Percentiles rank a stretch among this genome's conserved stretches.
phyloP scores from a whole-genome alignment of 2,113 vertebrate genomes.

The Mustela lutreola region DNA sequence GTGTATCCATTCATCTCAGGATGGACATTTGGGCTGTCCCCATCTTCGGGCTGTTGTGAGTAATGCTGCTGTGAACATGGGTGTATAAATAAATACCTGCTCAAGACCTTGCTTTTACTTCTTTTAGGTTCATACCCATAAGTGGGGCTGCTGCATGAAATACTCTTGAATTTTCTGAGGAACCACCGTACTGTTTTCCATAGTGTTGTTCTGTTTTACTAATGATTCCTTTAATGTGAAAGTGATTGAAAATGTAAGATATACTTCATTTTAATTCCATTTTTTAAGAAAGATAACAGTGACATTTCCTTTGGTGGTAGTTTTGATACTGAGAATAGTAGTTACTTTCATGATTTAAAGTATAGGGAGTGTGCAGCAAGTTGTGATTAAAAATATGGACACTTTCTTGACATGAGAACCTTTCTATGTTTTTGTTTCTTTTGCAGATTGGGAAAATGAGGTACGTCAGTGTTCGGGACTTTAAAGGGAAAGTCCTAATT shows the following conservation, averaged over 20 bases:
- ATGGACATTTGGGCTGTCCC: not conserved
- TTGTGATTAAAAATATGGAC: not conserved
- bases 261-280: conserved; percentile 10
- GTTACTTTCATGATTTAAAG: not conserved
- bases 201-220: not conserved
- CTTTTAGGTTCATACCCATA: not conserved
- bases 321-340: conserved; percentile 16
- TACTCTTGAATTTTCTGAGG: conserved; percentile 3
- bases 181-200: not conserved
- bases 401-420: not conserved
- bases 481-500: conserved; percentile 97
- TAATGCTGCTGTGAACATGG: not conserved
- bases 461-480: conserved; percentile 97
- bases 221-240: conserved; percentile 24
- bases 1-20: not conserved
- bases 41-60: not conserved
- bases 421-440: conserved; percentile 68
- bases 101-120: not conserved
- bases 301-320: not conserved
- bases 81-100: not conserved
- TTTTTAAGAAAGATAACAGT: conserved; percentile 34
- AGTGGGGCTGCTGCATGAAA: not conserved
- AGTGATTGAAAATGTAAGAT: not conserved
- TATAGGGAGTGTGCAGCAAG: not conserved
- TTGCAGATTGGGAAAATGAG: conserved; percentile 98